Conservation (phyloP, 2,113 vertebrate species). For the Sturnira hondurensis region DNA sequence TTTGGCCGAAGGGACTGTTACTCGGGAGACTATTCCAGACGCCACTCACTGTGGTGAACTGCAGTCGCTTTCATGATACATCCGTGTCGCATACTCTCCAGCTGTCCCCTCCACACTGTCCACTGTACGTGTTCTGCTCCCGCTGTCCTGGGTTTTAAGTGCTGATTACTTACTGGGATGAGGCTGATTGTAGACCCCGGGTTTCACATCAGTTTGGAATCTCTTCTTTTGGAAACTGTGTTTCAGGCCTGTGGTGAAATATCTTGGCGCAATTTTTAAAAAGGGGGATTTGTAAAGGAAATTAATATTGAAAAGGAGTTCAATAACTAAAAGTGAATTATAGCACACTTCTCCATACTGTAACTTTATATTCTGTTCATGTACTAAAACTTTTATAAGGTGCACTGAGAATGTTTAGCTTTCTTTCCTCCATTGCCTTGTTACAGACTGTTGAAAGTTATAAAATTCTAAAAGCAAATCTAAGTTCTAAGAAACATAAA, state of each 20-base stretch:
- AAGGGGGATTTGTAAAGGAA: background rate
- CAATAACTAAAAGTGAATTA: background rate
- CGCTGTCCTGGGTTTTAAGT: background rate
- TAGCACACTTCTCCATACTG: background rate
- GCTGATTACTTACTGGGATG: background rate
- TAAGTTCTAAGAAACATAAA: background rate
- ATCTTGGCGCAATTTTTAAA: background rate
- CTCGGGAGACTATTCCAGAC: background rate
- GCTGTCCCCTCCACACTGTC: rapidly evolving
- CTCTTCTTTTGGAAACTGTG: background rate
- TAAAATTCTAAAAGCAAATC: background rate
- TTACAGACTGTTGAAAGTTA: background rate
- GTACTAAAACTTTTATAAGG: background rate
- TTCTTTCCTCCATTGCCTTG: background rate
- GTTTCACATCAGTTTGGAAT: background rate
- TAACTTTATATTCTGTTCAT: background rate
- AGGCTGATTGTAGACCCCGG: background rate
- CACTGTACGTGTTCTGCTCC: rapidly evolving
- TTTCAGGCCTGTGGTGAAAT: background rate
- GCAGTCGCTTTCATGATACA: rapidly evolving
- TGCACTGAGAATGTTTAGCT: background rate
- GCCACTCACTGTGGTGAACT: rapidly evolving
- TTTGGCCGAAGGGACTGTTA: too few species aligned
- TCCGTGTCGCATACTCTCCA: rapidly evolving
- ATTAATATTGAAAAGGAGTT: background rate